phyloP scores from a whole-genome alignment of 2,113 vertebrate genomes.

The Sapayoa aenigma region DNA sequence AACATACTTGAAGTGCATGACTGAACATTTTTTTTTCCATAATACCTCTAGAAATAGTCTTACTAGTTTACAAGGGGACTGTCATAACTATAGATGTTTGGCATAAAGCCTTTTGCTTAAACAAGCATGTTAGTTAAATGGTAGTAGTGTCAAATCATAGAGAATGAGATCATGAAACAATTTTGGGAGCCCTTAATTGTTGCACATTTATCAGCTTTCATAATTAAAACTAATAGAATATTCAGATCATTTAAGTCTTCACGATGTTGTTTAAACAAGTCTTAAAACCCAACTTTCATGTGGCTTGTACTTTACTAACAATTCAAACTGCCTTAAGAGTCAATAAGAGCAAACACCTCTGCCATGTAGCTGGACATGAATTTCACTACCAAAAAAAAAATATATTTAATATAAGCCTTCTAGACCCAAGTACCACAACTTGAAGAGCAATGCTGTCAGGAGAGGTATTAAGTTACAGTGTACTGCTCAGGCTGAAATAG shows the following conservation, averaged over 20 bases:
- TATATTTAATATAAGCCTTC: neutral
- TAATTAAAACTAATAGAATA: neutral
- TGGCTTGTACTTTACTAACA: neutral
- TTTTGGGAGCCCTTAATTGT: neutral
- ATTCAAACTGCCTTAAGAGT: neutral
- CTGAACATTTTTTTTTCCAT: neutral
- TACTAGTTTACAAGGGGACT: neutral
- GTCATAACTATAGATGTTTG: neutral
- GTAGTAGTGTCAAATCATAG: neutral
- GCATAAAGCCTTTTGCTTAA: neutral
- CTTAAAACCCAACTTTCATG: neutral
- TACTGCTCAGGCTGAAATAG: conserved; percentile 14
- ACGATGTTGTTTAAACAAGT: neutral
- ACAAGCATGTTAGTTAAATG: neutral
- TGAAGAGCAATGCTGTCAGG: conserved; percentile 48
- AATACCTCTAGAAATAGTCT: neutral
- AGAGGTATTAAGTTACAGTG: conserved; percentile 52
- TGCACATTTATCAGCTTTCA: neutral
- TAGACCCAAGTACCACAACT: conserved; percentile 47
- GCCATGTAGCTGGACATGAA: neutral
- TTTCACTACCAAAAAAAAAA: neutral
- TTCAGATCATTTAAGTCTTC: neutral
- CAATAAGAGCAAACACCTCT: neutral
- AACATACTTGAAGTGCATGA: neutral
- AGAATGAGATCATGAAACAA: neutral